Conservation (phyloP, 2,113 vertebrate species). For the Periophthalmodon schlosseri region DNA sequence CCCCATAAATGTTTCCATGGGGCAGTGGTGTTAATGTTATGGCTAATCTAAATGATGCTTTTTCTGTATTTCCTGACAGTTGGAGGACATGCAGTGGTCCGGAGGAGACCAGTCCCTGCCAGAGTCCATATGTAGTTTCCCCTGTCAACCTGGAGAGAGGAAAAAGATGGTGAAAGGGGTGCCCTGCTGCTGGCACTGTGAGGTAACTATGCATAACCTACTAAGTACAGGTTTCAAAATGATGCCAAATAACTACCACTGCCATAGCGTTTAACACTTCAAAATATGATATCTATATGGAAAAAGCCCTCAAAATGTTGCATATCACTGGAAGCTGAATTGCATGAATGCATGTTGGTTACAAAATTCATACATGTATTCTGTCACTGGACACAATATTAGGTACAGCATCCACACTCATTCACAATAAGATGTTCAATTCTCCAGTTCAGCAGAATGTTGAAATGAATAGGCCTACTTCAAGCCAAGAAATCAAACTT, state of each 20-base stretch:
- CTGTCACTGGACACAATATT: neutral
- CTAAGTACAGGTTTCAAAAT: no score
- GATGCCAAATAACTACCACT: no score
- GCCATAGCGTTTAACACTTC: no score
- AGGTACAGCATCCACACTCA: neutral
- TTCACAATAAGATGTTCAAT: neutral
- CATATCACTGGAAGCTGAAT: no score
- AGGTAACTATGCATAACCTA: slow-evolving; percentile 48
- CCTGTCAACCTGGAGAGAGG: slow-evolving; percentile 79
- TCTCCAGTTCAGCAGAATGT: no score
- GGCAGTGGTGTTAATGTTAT: neutral
- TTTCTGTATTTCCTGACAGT: slow-evolving; percentile 55
- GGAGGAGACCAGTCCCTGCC: slow-evolving; percentile 76
- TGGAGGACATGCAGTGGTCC: slow-evolving; percentile 86
- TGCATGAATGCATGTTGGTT: neutral
- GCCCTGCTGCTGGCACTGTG: slow-evolving; percentile 87
- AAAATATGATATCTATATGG: no score
- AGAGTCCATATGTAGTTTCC: slow-evolving; percentile 84
- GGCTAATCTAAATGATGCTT: neutral
- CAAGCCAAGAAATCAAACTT: no score
- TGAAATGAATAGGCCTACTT: no score
- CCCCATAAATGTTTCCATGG: no score
- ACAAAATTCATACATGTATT: neutral
- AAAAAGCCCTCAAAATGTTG: no score
- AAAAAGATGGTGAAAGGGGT: slow-evolving; percentile 88